phyloP scores from a whole-genome alignment of 1,140 invertebrate genomes.

The Sycophila sp. region DNA sequence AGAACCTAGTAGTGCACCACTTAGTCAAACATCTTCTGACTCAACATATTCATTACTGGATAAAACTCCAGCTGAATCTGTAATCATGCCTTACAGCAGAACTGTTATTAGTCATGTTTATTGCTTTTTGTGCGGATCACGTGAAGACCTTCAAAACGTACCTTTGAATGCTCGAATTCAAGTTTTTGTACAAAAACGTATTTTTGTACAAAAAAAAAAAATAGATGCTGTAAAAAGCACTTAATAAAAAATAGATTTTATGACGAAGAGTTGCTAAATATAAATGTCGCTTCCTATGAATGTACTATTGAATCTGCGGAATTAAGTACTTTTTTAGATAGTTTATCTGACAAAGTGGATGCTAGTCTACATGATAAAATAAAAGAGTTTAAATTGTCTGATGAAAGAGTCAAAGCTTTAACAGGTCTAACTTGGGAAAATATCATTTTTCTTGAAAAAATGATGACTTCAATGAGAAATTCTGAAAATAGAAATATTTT shows the following conservation, averaged over 20 bases:
- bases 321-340: constrained; percentile 28
- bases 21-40: no score
- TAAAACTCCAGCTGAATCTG: no score
- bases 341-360: constrained; percentile 10
- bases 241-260: constrained; percentile 36
- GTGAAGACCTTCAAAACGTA: not conserved
- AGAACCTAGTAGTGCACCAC: no score
- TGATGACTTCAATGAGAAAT: constrained; percentile 42
- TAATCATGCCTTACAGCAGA: no score
- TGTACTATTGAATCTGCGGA: constrained; percentile 21
- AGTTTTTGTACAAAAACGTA: constrained; percentile 28
- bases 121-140: not conserved
- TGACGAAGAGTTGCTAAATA: constrained; percentile 22
- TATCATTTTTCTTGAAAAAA: constrained; percentile 37
- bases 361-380: constrained; percentile 39
- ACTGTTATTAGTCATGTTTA: no score
- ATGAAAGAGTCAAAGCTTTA: constrained; percentile 41
- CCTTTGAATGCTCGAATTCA: constrained; percentile 40
- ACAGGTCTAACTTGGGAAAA: constrained; percentile 45
- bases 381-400: constrained; percentile 34
- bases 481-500: constrained; percentile 31
- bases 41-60: no score
- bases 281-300: constrained; percentile 15
- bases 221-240: no score
- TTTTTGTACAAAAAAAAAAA: no score